Conservation (phyloP, 2,113 vertebrate species). For the Ahaetulla prasina region DNA sequence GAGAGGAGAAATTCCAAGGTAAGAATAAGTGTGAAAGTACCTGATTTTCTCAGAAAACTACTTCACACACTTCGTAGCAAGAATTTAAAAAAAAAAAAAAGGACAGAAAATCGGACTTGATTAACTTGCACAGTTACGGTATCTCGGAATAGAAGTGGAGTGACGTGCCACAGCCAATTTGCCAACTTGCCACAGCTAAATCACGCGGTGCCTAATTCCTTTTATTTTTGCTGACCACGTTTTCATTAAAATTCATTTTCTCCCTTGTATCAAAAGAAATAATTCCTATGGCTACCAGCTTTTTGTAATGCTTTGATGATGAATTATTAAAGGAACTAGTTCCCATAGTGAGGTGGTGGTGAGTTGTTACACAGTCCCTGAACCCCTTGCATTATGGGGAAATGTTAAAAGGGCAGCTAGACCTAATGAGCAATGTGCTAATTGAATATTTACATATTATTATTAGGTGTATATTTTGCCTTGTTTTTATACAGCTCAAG, state of each 20-base stretch:
- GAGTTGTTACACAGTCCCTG: background rate
- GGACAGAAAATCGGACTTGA: background rate
- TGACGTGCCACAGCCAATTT: background rate
- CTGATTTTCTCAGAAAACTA: background rate
- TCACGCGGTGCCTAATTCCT: background rate
- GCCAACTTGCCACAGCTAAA: too few relatives aligned
- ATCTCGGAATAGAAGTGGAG: background rate
- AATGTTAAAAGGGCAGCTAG: background rate
- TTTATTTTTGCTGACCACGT: background rate
- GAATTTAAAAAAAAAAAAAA: background rate
- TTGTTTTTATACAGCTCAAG: background rate
- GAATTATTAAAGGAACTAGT: background rate
- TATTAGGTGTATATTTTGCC: background rate
- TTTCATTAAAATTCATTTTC: background rate
- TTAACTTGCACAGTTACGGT: background rate
- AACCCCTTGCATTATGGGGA: background rate
- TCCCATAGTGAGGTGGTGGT: background rate
- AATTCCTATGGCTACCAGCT: background rate
- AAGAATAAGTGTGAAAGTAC: background rate
- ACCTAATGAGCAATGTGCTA: background rate
- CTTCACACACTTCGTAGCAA: background rate
- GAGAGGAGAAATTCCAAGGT: slow-evolving; percentile 58
- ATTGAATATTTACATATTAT: background rate
- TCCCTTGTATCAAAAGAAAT: background rate
- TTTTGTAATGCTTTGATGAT: background rate